Conservation (phyloP, 1,140 invertebrate species). For the Pachypeltis micranthus region DNA sequence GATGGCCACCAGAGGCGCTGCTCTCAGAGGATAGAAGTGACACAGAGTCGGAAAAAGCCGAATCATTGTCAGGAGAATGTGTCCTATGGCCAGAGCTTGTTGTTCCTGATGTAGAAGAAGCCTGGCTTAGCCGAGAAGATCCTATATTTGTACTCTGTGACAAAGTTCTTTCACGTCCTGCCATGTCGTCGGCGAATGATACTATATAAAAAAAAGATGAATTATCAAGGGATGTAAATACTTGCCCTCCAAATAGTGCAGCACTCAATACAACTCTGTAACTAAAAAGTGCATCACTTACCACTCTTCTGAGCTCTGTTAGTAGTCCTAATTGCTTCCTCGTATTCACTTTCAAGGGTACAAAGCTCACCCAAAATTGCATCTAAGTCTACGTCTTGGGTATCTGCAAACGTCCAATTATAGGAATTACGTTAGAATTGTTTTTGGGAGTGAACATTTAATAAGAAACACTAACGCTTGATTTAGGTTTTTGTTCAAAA, state of each 20-base stretch:
- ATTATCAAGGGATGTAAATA: too few relatives aligned
- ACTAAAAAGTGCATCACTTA: too few relatives aligned
- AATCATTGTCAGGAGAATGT: conserved; percentile 91
- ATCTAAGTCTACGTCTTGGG: conserved; percentile 89
- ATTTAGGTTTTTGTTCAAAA: too few relatives aligned
- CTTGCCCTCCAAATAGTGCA: too few relatives aligned
- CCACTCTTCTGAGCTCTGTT: conserved; percentile 32
- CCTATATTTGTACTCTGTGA: neutral
- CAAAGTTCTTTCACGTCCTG: neutral
- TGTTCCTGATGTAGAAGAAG: neutral
- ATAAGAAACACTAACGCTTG: too few relatives aligned
- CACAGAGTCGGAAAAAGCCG: conserved; percentile 91
- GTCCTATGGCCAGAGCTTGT: conserved; percentile 44
- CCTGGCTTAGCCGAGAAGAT: conserved; percentile 10
- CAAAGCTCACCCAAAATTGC: conserved; percentile 89
- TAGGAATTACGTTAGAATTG: too few relatives aligned
- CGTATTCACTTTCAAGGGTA: conserved; percentile 71
- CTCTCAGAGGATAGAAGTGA: conserved; percentile 83
- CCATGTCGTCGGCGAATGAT: conserved; percentile 23
- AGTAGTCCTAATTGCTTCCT: conserved; percentile 40
- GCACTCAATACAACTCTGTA: too few relatives aligned
- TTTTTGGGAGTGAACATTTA: too few relatives aligned
- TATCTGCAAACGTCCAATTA: conserved; percentile 54
- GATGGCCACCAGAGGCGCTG: conserved; percentile 64
- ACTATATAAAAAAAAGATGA: neutral